Evolutionary conservation across 2,888 invertebrate genomes (phyloP).

Genomic region (Micoletzkya japonica): DNA sequence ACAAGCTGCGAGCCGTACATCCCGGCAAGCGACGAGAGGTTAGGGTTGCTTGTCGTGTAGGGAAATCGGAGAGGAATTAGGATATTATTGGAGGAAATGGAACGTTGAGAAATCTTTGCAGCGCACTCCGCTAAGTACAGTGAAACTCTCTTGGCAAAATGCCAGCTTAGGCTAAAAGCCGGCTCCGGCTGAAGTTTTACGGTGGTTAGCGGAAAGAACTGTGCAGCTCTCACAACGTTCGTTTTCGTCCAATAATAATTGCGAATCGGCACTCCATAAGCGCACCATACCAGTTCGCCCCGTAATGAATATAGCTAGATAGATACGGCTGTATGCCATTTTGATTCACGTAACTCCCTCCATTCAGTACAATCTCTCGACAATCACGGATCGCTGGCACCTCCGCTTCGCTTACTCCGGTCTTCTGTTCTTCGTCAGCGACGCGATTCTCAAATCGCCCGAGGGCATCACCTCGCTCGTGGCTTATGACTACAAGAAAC

Average conservation of each 20-base stretch:
- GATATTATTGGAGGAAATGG: too few species aligned
- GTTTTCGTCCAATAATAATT: too few species aligned
- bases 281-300: neutral
- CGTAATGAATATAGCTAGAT: neutral
- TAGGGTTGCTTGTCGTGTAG: too few species aligned
- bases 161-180: too few species aligned
- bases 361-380: neutral
- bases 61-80: too few species aligned
- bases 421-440: constrained; percentile 2
- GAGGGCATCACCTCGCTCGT: constrained; percentile 25
- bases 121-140: too few species aligned
- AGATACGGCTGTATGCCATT: neutral
- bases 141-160: too few species aligned
- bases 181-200: too few species aligned
- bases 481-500: constrained; percentile 5
- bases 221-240: too few species aligned
- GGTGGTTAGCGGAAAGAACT: too few species aligned
- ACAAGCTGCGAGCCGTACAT: constrained; percentile 7
- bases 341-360: neutral
- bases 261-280: too few species aligned
- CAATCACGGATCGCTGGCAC: constrained; percentile 2
- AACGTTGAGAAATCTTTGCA: too few species aligned
- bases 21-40: constrained; percentile 18
- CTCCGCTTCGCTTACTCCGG: constrained; percentile 9
- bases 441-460: constrained; percentile 6